Conservation (phyloP, 1,140 invertebrate genomes). For the Dinoponera quadriceps region DNA sequence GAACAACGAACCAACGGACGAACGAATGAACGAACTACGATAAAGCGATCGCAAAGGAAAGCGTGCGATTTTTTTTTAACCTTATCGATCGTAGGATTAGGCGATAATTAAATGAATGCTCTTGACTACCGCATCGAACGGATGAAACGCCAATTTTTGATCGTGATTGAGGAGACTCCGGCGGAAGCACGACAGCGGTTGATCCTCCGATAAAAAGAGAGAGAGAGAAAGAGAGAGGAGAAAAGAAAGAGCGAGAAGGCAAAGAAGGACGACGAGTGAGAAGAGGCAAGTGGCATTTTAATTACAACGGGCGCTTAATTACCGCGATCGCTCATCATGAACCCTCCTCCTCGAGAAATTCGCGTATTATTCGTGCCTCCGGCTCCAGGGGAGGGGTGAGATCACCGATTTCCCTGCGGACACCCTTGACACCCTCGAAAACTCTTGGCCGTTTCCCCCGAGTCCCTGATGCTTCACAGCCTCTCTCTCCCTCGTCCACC, state of each 20-base stretch:
- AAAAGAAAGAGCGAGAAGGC: slow-evolving; percentile 12
- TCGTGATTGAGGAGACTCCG: no score
- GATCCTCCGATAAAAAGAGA: background rate
- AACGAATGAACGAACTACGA: no score
- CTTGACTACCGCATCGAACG: no score
- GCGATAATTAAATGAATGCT: no score
- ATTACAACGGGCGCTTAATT: slow-evolving; percentile 77
- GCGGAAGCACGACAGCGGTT: no score
- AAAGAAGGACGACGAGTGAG: slow-evolving; percentile 30
- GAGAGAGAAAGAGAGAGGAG: slow-evolving; percentile 14
- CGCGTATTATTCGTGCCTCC: slow-evolving; percentile 59
- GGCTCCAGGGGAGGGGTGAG: background rate
- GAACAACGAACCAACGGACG: no score
- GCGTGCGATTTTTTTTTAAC: no score
- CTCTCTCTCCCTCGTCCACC: slow-evolving; percentile 12
- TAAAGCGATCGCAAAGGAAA: no score
- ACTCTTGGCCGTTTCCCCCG: slow-evolving; percentile 25
- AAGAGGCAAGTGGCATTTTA: slow-evolving; percentile 69
- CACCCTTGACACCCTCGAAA: slow-evolving; percentile 53
- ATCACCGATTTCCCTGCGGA: slow-evolving; percentile 56
- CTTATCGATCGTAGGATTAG: no score
- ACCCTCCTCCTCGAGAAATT: slow-evolving; percentile 46
- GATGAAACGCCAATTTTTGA: no score
- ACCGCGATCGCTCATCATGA: slow-evolving; percentile 68
- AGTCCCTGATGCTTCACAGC: slow-evolving; percentile 14